These are phyloP conservation scores for Hylaeus volcanicus DNA, from an alignment of 1,140 invertebrate genomes.

Conservation along the genomic window DNA sequence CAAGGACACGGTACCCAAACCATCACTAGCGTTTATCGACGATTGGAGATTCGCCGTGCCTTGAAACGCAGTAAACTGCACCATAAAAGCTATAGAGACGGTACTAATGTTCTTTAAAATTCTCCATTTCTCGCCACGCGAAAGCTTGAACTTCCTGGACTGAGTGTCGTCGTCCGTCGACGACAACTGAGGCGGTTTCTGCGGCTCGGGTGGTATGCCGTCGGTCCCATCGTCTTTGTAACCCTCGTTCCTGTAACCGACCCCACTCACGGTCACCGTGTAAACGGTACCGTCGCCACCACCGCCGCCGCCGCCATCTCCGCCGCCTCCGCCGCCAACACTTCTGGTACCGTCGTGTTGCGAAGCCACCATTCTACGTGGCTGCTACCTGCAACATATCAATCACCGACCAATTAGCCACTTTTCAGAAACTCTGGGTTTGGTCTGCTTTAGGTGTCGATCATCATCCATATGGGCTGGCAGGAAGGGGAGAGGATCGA, in stretches of 20 bases:
- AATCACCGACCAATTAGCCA: not conserved
- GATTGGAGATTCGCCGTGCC: conserved; percentile 94
- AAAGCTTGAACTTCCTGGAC: conserved; percentile 88
- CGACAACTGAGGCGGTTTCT: conserved; percentile 84
- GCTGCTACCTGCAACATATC: conserved; percentile 71
- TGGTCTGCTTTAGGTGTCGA: no score
- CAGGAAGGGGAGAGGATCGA: no score
- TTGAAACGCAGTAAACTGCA: conserved; percentile 95
- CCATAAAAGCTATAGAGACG: conserved; percentile 93
- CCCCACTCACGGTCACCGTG: conserved; percentile 82
- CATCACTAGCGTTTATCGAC: conserved; percentile 91
- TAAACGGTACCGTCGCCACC: conserved; percentile 71
- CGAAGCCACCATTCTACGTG: conserved; percentile 75
- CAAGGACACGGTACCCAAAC: conserved; percentile 91
- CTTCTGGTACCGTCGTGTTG: conserved; percentile 78
- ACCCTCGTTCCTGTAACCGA: conserved; percentile 85
- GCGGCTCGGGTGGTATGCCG: conserved; percentile 78
- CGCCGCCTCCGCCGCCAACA: conserved; percentile 59
- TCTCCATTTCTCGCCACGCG: conserved; percentile 90
- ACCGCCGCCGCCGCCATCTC: conserved; percentile 47
- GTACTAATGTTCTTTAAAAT: conserved; percentile 93
- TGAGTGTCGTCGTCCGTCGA: conserved; percentile 83
- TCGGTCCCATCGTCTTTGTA: conserved; percentile 83
- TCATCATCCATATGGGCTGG: no score
- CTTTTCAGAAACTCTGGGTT: no score